A percentile compares a stretch with the other conserved stretches of the same genome.
Conservation (phyloP, 2,113 vertebrate species). For the Bambusicola thoracicus region DNA sequence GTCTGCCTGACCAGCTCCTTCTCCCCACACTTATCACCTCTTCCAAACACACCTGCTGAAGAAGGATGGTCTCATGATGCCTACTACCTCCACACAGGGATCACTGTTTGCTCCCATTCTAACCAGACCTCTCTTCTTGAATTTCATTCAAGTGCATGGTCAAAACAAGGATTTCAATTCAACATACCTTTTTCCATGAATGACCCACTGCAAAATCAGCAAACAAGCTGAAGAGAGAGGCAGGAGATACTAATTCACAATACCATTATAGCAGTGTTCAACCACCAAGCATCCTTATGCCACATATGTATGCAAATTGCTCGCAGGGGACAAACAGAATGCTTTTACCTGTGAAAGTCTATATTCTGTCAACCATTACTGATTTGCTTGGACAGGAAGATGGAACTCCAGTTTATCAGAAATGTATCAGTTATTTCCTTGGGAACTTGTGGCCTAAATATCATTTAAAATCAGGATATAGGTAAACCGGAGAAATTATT, state of each 20-base stretch:
- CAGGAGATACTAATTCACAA: neutral
- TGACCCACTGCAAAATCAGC: neutral
- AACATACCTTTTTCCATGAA: accelerated
- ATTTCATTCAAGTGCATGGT: neutral
- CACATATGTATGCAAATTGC: neutral
- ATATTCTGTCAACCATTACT: neutral
- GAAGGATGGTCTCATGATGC: accelerated
- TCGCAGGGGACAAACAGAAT: neutral
- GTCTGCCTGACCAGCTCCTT: neutral
- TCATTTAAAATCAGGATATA: neutral
- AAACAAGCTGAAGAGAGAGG: neutral
- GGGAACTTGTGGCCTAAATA: neutral
- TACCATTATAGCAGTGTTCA: neutral
- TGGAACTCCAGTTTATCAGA: neutral
- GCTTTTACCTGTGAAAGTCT: accelerated
- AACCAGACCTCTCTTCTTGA: neutral
- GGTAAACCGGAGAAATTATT: neutral
- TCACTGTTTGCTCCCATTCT: neutral
- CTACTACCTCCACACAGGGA: neutral
- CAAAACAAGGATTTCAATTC: neutral
- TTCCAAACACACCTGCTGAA: neutral
- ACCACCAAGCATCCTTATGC: neutral
- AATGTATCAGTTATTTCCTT: neutral
- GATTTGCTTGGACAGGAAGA: neutral
- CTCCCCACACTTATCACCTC: neutral